Conservation (phyloP, 2,797 vertebrate genomes). For the Falco rusticolus region DNA sequence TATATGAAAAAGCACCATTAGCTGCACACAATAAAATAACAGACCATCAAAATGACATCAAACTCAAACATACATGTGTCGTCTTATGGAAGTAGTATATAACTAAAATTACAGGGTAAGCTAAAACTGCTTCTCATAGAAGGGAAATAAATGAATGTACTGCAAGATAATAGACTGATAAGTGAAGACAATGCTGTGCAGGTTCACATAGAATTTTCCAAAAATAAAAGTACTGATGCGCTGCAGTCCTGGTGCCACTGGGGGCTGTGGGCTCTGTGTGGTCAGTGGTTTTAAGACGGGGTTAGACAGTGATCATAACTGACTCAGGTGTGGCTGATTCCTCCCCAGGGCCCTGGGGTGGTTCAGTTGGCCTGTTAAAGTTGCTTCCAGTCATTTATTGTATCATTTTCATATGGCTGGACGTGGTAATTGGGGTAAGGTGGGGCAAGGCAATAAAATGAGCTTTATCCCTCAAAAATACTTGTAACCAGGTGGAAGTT, state of each 20-base stretch:
- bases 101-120: background rate
- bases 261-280: background rate
- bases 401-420: background rate
- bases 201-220: background rate
- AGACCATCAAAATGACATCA: background rate
- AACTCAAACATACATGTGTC: background rate
- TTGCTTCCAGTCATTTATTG: fast-evolving
- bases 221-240: background rate
- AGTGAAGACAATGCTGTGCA: background rate
- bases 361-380: background rate
- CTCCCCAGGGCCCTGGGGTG: background rate
- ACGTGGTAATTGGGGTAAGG: background rate
- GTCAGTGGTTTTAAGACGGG: background rate
- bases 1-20: background rate
- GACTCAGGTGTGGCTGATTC: fast-evolving
- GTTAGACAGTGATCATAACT: background rate
- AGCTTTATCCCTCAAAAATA: background rate
- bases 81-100: background rate
- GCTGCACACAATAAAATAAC: background rate
- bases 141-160: background rate
- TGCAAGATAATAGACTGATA: background rate
- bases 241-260: background rate
- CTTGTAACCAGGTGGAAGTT: background rate
- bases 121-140: background rate
- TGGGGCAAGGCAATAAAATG: background rate